These are phyloP conservation scores for Auanema freiburgensis DNA, from an alignment of 2,888 invertebrate genomes.

Conservation along the genomic window DNA sequence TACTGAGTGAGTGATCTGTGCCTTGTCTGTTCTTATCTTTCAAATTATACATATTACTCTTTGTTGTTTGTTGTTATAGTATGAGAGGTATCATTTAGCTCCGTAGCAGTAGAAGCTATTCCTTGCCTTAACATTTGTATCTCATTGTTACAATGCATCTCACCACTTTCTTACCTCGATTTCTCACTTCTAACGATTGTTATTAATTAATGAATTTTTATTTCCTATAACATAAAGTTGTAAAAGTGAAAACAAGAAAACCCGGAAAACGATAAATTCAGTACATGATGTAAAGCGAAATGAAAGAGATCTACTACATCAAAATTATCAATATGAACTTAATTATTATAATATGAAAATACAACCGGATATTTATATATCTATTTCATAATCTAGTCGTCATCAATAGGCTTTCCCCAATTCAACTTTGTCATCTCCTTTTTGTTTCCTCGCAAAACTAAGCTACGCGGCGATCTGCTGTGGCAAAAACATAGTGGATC, in stretches of 20 bases:
- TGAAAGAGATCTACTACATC: not conserved
- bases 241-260: no score
- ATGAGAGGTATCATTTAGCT: no score
- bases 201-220: no score
- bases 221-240: no score
- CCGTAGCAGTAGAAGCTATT: no score
- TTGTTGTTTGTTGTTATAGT: no score
- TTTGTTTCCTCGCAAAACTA: slow-evolving; percentile 1
- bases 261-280: no score
- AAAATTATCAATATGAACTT: not conserved
- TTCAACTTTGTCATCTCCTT: slow-evolving; percentile 5
- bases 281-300: not conserved
- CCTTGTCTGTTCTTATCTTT: no score
- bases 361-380: not conserved
- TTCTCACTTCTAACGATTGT: not conserved
- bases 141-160: slow-evolving; percentile 1
- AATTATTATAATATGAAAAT: slow-evolving; percentile 2
- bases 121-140: not conserved
- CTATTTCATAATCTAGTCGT: not conserved
- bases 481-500: slow-evolving; percentile 10
- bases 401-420: slow-evolving; percentile 4
- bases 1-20: no score
- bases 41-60: no score
- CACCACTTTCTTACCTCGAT: not conserved
- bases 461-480: not conserved